Base-by-base conservation (phyloP, 2,797 vertebrate species). In the Lateolabrax maculatus region DNA sequence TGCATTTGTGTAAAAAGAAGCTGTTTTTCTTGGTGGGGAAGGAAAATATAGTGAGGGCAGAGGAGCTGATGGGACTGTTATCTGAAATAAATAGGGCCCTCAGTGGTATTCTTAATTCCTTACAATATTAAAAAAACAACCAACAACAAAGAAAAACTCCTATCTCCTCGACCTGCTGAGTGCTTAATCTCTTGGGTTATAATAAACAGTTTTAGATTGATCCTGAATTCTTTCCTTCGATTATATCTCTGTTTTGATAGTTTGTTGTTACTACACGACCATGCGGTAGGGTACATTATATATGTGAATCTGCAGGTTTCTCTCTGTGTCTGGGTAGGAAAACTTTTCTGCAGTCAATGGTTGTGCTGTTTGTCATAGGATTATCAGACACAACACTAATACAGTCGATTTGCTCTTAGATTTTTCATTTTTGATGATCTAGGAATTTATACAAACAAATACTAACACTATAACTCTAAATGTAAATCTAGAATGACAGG, bases 131-230 rank as follows among this genome's bases (percentile, higher is more conserved):
- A 34, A 34, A 34, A 34, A 34, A 34, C n/a, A n/a, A n/a, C n/a
- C n/a, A n/a, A n/a, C n/a, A n/a, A n/a, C n/a, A n/a, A n/a, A n/a
- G 36, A 25, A 61, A 48, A 61, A 25, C 7, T 0, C 29, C 12
- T 10, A 1, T 60, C 34, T 49, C 48, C 60, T 52, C 58, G 12
- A 18, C 77, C 41, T 56, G 57, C 44, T 69, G 58, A 73, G 49
- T 12, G 11, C 43, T 9, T n/a, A 4, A 77, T 49, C 49, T 70
- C 52, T 72, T 73, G 41, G 36, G 60, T 86, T 69, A 53, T 71
- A 34, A 0, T 5, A 23, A 39, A 56, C 43, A 4, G 39, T 16
- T 57, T 44, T 18, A 8, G 51, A 63, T 72, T 16, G 37, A 79
- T 55, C 43, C 39, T 31, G 18, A 67, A 36, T 49, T 72, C n/a